phyloP scores from a whole-genome alignment of 2,113 vertebrate genomes.

The Gracilinanus agilis region DNA sequence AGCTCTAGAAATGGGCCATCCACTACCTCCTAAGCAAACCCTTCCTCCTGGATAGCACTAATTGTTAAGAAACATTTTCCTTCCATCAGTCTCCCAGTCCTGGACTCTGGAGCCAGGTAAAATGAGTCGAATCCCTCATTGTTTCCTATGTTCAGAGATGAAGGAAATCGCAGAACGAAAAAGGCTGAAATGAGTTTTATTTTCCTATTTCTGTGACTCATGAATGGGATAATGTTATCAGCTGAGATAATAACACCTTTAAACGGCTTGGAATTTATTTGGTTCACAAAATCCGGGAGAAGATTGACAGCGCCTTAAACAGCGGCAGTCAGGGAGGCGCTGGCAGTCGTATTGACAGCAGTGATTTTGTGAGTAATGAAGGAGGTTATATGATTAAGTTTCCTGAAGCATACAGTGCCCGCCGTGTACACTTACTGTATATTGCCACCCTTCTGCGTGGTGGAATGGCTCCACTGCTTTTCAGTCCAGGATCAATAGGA shows the following conservation, averaged over 20 bases:
- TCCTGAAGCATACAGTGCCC: conserved; percentile 79
- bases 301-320: conserved; percentile 84
- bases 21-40: background rate
- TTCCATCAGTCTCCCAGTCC: background rate
- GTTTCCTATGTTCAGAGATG: conserved; percentile 44
- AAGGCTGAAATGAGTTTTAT: conserved; percentile 72
- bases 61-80: background rate
- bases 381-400: conserved; percentile 82
- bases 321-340: conserved; percentile 80
- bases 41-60: background rate
- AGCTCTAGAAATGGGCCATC: background rate
- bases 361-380: conserved; percentile 84
- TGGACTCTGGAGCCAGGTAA: background rate
- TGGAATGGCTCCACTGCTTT: conserved; percentile 79
- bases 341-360: conserved; percentile 81
- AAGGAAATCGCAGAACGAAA: conserved; percentile 72
- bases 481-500: conserved; percentile 88
- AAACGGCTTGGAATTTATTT: conserved; percentile 82
- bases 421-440: conserved; percentile 73
- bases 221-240: conserved; percentile 68
- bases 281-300: conserved; percentile 72
- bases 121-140: background rate
- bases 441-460: conserved; percentile 80
- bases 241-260: conserved; percentile 77
- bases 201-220: conserved; percentile 67